phyloP scores from a whole-genome alignment of 2,113 vertebrate species.

The Egretta garzetta region DNA sequence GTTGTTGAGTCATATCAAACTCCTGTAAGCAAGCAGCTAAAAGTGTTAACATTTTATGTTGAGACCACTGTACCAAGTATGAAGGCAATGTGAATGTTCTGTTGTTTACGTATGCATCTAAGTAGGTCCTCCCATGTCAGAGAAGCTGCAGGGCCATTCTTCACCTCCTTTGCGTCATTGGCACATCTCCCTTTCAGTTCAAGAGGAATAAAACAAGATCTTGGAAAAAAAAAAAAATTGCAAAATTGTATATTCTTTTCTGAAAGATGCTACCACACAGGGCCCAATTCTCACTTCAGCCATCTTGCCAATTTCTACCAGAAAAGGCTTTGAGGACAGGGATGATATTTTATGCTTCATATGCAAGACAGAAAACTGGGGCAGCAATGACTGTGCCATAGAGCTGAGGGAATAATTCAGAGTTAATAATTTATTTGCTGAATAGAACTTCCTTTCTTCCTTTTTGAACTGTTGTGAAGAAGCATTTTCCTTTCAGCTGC shows the following conservation, averaged over 20 bases:
- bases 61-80: background rate
- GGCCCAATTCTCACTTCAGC: background rate
- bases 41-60: background rate
- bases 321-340: background rate
- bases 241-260: background rate
- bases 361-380: constrained; percentile 43
- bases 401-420: constrained; percentile 54
- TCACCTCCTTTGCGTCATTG: background rate
- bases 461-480: constrained; percentile 24
- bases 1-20: background rate
- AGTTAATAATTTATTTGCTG: constrained; percentile 64
- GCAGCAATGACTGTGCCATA: constrained; percentile 25
- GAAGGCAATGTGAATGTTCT: background rate
- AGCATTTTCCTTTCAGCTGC: background rate
- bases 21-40: background rate
- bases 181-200: background rate
- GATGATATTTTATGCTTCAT: constrained; percentile 14
- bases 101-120: background rate
- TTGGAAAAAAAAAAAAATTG: background rate
- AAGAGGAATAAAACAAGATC: background rate
- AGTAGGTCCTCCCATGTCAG: background rate
- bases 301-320: background rate
- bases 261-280: background rate
- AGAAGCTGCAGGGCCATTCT: background rate
- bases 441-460: constrained; percentile 35